Evolutionary conservation across 2,888 invertebrate genomes (phyloP), one percentile per base, ranked within the genome.

Genomic region (Lasioglossum lativentre): DNA sequence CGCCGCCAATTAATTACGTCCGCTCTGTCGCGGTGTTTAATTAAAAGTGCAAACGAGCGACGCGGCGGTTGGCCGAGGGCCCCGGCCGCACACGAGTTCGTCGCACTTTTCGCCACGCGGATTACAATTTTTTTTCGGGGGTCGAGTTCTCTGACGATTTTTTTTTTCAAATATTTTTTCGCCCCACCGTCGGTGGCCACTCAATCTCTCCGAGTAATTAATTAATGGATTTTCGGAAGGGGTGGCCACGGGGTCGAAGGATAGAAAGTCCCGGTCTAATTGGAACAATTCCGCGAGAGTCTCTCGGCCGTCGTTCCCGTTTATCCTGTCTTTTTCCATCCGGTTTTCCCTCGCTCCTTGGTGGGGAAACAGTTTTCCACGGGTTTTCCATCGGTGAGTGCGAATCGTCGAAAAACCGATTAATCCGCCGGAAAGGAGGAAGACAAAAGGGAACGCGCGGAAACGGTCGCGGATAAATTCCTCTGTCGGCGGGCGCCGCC

Each of bases 11-110:
- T 90, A 91, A 90, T 91, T 91, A 91, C 88, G 80, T 42, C 83
- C 75, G 83, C 81, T 89, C 90, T 90, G 90, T 90, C 88, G 85
- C 91, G 88, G 82, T 89, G 90, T 91, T 91, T 90, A 91, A 90
- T 90, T 90, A 90, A 90, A 90, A 90, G 89, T 90, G 91, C 88
- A 89, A 90, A 90, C 89, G 90, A 86, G 80, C 80, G 82, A 59
- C 59, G 59, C 59, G n/a, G n/a, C 59, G n/a, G 27, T 27, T 45
- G 59, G 59, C 59, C 59, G 59, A 27, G 59, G 59, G 5, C 59
- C 16, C 5, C 27, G 59, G 14, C 59, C 59, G 59, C 59, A 59
- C 27, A 59, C 82, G 83, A 86, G 86, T 89, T 85, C 66, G 83
- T 68, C 85, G 75, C 81, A 86, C 87, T 89, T 79, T 59, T 85